phyloP scores from a whole-genome alignment of 2,797 vertebrate species.

The Danio tinwini region DNA sequence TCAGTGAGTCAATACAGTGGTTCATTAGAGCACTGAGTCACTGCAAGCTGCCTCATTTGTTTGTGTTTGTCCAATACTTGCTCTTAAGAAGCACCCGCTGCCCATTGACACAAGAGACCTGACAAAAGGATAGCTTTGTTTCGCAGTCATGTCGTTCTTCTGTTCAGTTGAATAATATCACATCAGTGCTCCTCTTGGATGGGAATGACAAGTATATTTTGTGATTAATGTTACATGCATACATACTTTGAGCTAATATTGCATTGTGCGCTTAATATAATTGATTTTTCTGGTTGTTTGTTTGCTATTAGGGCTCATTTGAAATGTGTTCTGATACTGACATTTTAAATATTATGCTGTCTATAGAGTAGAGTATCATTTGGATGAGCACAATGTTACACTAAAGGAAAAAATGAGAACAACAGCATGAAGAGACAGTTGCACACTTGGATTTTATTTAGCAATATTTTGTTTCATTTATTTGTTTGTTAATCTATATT shows the following conservation, averaged over 20 bases:
- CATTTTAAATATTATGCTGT: neutral
- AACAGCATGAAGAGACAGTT: too few relatives aligned
- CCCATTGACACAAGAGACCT: conserved; percentile 75
- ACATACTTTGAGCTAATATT: neutral
- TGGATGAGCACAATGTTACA: too few relatives aligned
- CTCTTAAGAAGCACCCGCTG: conserved; percentile 80
- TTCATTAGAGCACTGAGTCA: conserved; percentile 87
- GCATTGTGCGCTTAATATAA: neutral
- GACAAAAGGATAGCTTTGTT: conserved; percentile 67
- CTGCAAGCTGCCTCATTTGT: conserved; percentile 83
- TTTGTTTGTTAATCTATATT: too few relatives aligned
- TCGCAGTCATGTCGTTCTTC: conserved; percentile 19
- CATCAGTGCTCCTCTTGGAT: neutral
- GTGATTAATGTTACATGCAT: neutral
- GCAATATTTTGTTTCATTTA: too few relatives aligned
- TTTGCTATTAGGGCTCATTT: neutral
- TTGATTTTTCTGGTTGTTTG: neutral
- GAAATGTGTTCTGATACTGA: neutral
- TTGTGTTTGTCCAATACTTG: conserved; percentile 87
- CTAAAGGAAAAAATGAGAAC: too few relatives aligned
- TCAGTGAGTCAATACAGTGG: conserved; percentile 85
- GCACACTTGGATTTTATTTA: too few relatives aligned
- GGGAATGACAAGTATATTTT: neutral
- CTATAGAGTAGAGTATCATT: neutral
- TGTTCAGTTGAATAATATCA: conserved; percentile 29